Base-by-base conservation (phyloP, 2,888 invertebrate genomes). In the Mellilla xanthometata region DNA sequence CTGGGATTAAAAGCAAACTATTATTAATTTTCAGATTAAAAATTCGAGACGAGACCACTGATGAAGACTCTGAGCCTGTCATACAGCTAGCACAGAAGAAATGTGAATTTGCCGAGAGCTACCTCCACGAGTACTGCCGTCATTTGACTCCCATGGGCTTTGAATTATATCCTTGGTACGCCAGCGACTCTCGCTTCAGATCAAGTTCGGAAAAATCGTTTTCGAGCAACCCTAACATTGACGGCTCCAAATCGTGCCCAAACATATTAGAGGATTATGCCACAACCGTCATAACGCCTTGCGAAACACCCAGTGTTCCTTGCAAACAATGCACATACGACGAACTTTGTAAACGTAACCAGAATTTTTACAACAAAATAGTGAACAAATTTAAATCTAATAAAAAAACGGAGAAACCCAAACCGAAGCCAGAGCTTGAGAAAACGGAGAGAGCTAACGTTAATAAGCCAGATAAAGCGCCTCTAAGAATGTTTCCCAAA, bases 71-170 rank as follows among this genome's bases (percentile, higher is more conserved):
- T 0, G 66, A 72, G 0, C 54, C 55, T 1, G 48, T 42, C 2
- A 5, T 56, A 2, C 42, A 49, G n/a, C 44, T 42, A 0, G 52
- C 52, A 2, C 47, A 49, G 9, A 76, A 72, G 34, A 76, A 76
- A 49, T 76, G 76, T 39, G 72, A 76, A 49, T 68, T 78, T n/a
- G 79, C 81, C 1, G 76, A 86, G 38, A 78, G 71, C 38, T 84
- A 75, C 41, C 56, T 83, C 8, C 77, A 73, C 52, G 81, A 86
- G 5, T 81, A 76, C 42, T 85, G 74, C 46, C 66, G 68, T 1
- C 63, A 78, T n/a, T 78, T 72, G 67, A 65, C 63, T 2, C 77
- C 81, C 1, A 50, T 75, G 3, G 78, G 69, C 5, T 54, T 72
- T 1, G 81, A 82, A 24, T 39, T 75, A 2, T 72, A 65, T 26